Percentiles rank a stretch among this genome's conserved stretches.
These are phyloP conservation scores for Drosophila navojoa DNA, from an alignment of 1,140 invertebrate genomes.

Conservation along the genomic window DNA sequence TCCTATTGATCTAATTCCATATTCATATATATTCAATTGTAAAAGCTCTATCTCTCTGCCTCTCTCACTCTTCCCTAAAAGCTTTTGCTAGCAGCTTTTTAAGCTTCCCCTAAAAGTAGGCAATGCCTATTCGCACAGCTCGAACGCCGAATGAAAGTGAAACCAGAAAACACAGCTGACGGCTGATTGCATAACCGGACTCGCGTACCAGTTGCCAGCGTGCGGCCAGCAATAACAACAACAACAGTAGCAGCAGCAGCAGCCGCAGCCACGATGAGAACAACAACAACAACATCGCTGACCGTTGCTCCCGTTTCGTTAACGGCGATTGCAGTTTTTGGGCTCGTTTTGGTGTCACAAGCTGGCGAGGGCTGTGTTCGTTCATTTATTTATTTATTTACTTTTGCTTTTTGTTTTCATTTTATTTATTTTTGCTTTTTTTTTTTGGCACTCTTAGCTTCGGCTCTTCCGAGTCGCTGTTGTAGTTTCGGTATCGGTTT, in stretches of 20 bases:
- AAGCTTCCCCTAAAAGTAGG: conserved; percentile 52
- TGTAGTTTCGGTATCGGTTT: conserved; percentile 48
- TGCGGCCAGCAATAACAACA: background rate
- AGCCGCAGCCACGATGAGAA: background rate
- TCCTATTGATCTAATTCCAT: too few relatives aligned
- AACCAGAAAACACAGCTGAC: conserved; percentile 55
- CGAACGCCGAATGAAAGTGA: conserved; percentile 71
- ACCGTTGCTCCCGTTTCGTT: conserved; percentile 59
- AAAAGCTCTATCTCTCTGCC: conserved; percentile 26
- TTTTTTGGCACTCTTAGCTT: conserved; percentile 67
- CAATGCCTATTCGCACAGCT: background rate
- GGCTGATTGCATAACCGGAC: conserved; percentile 58
- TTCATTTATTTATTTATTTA: conserved; percentile 27
- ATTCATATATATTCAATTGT: too few relatives aligned
- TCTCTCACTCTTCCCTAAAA: background rate
- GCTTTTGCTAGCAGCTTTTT: background rate
- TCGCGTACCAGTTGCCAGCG: conserved; percentile 12
- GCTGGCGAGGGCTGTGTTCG: conserved; percentile 43
- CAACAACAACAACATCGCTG: conserved; percentile 19
- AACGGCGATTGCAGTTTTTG: conserved; percentile 60
- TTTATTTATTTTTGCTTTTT: conserved; percentile 22
- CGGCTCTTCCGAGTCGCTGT: conserved; percentile 66
- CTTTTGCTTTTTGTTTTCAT: background rate
- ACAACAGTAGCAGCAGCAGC: background rate
- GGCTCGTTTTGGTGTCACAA: conserved; percentile 68